phyloP scores from a whole-genome alignment of 1,140 invertebrate genomes.

The Cydia amplana region DNA sequence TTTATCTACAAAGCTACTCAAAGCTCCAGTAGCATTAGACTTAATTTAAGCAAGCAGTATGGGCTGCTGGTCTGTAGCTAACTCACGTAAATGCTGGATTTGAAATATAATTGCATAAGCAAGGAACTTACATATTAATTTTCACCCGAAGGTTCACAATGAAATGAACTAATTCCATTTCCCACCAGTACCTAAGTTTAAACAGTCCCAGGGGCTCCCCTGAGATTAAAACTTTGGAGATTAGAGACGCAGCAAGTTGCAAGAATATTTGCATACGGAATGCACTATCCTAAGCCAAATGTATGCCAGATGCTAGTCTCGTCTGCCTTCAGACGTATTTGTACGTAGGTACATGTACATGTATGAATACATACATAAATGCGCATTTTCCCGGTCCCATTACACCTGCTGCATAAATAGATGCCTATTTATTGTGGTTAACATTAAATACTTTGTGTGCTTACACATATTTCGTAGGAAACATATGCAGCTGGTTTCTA shows the following conservation, averaged over 20 bases:
- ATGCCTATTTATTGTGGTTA: background rate
- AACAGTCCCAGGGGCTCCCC: background rate
- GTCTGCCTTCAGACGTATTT: slow-evolving; percentile 14
- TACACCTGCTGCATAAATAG: background rate
- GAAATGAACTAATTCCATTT: slow-evolving; percentile 5
- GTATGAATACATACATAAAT: slow-evolving; percentile 4
- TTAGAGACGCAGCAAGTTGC: slow-evolving; percentile 20
- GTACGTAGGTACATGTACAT: slow-evolving; percentile 15
- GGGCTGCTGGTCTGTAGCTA: too few species aligned
- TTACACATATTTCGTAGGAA: background rate
- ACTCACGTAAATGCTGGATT: background rate
- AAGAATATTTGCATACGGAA: slow-evolving; percentile 28
- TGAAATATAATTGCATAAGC: background rate
- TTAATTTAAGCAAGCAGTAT: too few species aligned
- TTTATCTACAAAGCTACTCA: too few species aligned
- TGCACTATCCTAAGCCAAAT: slow-evolving; percentile 22
- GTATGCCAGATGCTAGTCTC: slow-evolving; percentile 26
- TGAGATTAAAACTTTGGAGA: slow-evolving; percentile 27
- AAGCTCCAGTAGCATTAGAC: too few species aligned
- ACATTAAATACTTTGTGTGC: background rate
- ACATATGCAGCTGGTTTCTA: background rate
- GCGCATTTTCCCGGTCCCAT: background rate
- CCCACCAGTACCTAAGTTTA: background rate
- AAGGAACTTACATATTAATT: background rate
- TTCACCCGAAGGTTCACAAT: background rate